Evolutionary conservation across 2,888 invertebrate species (phyloP), one percentile per base, ranked within the genome.

Genomic region (Lithophane leautieri): DNA sequence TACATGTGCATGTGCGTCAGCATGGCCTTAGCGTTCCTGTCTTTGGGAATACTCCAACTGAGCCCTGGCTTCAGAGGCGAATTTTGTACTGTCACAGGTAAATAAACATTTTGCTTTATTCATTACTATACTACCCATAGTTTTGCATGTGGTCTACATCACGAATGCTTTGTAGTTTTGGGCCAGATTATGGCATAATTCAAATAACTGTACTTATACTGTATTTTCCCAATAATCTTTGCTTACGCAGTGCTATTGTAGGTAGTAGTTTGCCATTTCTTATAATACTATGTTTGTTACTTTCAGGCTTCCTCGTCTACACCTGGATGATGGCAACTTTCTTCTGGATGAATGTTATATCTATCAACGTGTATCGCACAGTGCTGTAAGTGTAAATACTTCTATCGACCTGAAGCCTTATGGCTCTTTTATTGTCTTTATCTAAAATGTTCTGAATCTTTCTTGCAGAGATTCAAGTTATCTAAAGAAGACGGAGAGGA

Each of bases 331-430:
- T 98, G 90, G 97, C 97, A 2, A 97, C 97, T n/a, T 98, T 98
- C 93, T 97, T 97, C 90, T 98, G 98, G 98, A 94, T 98, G 93
- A 98, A 97, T 88, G 95, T 97, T 11, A 97, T 97, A 42, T 97
- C 97, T 56, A 97, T 98, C 84, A 98, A 98, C 90, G 97, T 98
- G 72, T 98, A 97, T 96, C 96, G 97, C 86, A 96, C 96, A 22
- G 97, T 97, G 3, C 95, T 97, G 98, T 98, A 94, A 97, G 97
- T 97, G 87, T 16, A 9, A 61, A 60, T 16, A n/a, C 8, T 54
- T 28, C 2, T 52, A 19, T 9, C 40, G 25, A 22, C 25, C 2
- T 42, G n/a, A 62, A n/a, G 1, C 16, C 2, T 34, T 28, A 16
- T 6, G 7, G 12, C 9, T n/a, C 0, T 3, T 50, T 47, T 54